These are phyloP conservation scores for Pholis gunnellus DNA, from an alignment of 2,113 vertebrate species.

Conservation along the genomic window DNA sequence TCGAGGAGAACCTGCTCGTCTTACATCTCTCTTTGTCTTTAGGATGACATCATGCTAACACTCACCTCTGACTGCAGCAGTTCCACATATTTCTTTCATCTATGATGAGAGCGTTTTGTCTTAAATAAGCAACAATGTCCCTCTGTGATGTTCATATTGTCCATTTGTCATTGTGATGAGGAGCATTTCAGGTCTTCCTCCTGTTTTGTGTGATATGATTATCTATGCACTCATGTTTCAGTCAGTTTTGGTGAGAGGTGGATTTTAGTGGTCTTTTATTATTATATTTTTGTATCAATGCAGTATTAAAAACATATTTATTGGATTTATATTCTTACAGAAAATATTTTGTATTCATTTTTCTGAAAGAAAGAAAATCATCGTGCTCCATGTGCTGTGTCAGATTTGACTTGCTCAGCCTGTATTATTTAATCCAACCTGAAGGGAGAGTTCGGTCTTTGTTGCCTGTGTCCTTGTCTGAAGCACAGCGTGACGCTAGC, in stretches of 20 bases:
- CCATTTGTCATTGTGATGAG: not conserved
- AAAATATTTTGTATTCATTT: conserved; percentile 65
- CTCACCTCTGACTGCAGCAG: conserved; percentile 4
- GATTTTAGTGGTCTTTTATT: conserved; percentile 43
- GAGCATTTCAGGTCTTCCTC: not conserved
- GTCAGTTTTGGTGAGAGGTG: conserved; percentile 15
- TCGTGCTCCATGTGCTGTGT: conserved; percentile 26
- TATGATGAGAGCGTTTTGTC: conserved; percentile 4
- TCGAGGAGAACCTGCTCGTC: not conserved
- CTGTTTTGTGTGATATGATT: conserved; percentile 30
- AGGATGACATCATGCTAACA: not conserved
- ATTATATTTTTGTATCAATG: conserved; percentile 74
- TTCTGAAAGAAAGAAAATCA: conserved; percentile 15
- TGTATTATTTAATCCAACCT: conserved; percentile 34
- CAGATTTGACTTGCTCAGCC: conserved; percentile 9
- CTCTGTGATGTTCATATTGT: not conserved
- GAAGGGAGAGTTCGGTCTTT: conserved; percentile 25
- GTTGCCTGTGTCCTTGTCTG: conserved; percentile 13
- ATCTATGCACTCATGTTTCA: conserved; percentile 62
- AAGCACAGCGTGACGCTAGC: conserved; percentile 16
- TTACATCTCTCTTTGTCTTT: conserved; percentile 2
- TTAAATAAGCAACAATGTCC: conserved; percentile 2
- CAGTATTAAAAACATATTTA: conserved; percentile 74
- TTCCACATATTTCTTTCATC: not conserved
- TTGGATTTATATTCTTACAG: conserved; percentile 70